phyloP scores from a whole-genome alignment of 2,113 vertebrate genomes.

The Campylomormyrus numenius region DNA sequence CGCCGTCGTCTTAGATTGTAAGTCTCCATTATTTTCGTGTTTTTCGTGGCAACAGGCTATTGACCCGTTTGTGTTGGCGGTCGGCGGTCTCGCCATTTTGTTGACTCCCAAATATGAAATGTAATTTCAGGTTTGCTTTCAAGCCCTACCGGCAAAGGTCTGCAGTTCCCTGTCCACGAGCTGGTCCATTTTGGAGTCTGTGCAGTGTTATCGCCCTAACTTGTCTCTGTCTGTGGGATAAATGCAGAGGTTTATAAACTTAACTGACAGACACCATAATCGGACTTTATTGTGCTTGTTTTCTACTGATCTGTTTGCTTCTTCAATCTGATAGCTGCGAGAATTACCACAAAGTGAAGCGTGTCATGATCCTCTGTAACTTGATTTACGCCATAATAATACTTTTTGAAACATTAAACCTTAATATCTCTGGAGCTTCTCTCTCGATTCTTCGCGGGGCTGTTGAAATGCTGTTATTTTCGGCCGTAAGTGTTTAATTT shows the following conservation, averaged over 20 bases:
- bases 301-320: conserved; percentile 7
- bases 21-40: background rate
- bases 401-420: conserved; percentile 20
- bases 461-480: conserved; percentile 1
- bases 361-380: conserved; percentile 21
- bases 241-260: conserved; percentile 32
- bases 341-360: conserved; percentile 4
- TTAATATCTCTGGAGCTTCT: conserved; percentile 10
- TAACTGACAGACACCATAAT: conserved; percentile 33
- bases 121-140: background rate
- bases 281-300: conserved; percentile 23
- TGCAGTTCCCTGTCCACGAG: background rate
- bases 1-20: background rate
- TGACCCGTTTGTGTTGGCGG: background rate
- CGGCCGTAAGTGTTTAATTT: conserved; percentile 20
- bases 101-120: background rate
- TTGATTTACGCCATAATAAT: conserved; percentile 24
- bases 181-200: background rate
- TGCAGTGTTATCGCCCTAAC: conserved; percentile 11
- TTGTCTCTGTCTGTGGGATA: conserved; percentile 25
- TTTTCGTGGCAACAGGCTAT: background rate
- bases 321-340: background rate
- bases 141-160: background rate
- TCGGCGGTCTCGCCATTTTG: background rate
- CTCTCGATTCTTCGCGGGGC: conserved; percentile 11